Percentiles rank a stretch among this genome's conserved stretches.
Evolutionary conservation across 2,888 invertebrate species (phyloP).

Genomic region (Rugalucina vietnamica): DNA sequence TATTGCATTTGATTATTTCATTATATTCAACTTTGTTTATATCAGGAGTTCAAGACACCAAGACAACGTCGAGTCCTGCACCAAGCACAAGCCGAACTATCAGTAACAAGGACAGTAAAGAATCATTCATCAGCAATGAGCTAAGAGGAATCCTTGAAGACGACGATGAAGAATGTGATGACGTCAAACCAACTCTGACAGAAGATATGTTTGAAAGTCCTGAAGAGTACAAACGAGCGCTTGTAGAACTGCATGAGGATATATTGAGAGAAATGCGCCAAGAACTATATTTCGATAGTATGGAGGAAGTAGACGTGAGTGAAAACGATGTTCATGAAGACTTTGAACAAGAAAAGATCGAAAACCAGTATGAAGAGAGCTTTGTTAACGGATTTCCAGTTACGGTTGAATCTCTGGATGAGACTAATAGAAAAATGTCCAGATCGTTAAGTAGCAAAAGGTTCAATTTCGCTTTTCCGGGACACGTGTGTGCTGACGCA

Average conservation of each 20-base stretch:
- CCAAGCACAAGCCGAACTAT: slow-evolving; percentile 44
- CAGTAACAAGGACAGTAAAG: slow-evolving; percentile 64
- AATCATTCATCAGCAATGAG: slow-evolving; percentile 56
- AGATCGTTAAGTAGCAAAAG: not conserved
- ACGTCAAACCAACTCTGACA: not conserved
- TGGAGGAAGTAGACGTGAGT: not conserved
- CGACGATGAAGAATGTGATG: not conserved
- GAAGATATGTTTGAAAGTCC: not conserved
- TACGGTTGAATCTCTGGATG: not conserved
- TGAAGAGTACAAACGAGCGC: not conserved
- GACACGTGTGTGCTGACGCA: not conserved
- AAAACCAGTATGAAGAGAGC: not conserved
- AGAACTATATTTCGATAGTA: not conserved
- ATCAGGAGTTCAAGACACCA: slow-evolving; percentile 64
- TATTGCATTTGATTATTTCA: too few relatives aligned
- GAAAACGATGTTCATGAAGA: not conserved
- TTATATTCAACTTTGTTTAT: too few relatives aligned
- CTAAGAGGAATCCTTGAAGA: slow-evolving; percentile 20
- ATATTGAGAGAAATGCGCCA: not conserved
- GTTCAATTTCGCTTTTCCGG: not conserved
- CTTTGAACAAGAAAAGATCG: not conserved
- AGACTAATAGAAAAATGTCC: not conserved
- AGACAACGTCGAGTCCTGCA: slow-evolving; percentile 52
- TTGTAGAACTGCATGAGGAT: not conserved
- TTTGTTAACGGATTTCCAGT: not conserved